Percentiles rank a stretch among this genome's conserved stretches.
These are phyloP conservation scores for Thaleichthys pacificus DNA, from an alignment of 2,797 vertebrate species.

Conservation along the genomic window DNA sequence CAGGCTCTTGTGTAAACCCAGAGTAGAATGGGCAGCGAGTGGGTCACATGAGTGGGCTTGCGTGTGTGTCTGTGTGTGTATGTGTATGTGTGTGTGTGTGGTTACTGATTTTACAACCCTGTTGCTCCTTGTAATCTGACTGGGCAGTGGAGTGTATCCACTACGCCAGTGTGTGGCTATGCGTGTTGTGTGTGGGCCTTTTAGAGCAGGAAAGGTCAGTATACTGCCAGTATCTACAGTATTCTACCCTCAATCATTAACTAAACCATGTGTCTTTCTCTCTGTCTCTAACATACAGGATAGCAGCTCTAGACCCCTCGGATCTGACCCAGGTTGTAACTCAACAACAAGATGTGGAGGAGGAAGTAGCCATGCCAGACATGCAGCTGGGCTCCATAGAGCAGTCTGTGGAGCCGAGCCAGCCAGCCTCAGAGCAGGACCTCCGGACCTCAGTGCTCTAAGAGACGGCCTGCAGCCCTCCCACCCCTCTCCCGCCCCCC, in stretches of 20 bases:
- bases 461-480: constrained; percentile 4
- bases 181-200: not conserved
- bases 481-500: not conserved
- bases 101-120: not conserved
- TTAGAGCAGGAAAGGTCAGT: too few species aligned
- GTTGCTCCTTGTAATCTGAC: not conserved
- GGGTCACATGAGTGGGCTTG: constrained; percentile 58
- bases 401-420: constrained; percentile 26
- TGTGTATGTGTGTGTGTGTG: constrained; percentile 24
- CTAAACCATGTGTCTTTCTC: not conserved
- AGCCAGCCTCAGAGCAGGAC: constrained; percentile 54
- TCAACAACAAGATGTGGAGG: constrained; percentile 40
- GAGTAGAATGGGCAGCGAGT: constrained; percentile 36
- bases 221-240: not conserved
- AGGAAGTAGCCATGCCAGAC: constrained; percentile 56
- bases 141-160: not conserved
- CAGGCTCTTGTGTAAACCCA: constrained; percentile 40
- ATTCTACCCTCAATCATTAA: not conserved
- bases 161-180: not conserved
- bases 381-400: constrained; percentile 41
- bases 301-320: constrained; percentile 36
- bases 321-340: constrained; percentile 43
- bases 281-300: constrained; percentile 43
- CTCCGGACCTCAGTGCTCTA: constrained; percentile 64
- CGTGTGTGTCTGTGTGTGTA: constrained; percentile 9